Percentiles rank a stretch among this genome's conserved stretches.
Evolutionary conservation across 2,797 vertebrate genomes (phyloP).

Genomic region (Phyllotis vaccarum): DNA sequence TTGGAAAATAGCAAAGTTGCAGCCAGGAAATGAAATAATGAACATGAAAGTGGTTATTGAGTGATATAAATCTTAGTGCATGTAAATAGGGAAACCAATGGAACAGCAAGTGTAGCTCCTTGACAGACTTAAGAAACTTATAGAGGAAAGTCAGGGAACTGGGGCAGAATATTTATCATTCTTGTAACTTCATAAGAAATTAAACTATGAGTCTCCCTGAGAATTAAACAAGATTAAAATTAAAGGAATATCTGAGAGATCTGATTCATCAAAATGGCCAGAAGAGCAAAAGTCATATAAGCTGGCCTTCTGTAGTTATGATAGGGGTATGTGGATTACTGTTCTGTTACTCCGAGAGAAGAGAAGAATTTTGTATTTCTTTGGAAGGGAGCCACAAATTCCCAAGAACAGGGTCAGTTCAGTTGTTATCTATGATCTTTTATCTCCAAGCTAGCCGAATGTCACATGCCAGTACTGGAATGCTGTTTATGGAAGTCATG

Average conservation of each 20-base stretch:
- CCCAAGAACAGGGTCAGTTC: background rate
- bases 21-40: slow-evolving; percentile 4
- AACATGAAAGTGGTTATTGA: background rate
- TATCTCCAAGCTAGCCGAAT: background rate
- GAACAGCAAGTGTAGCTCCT: background rate
- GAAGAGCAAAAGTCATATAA: background rate
- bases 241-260: background rate
- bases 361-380: background rate
- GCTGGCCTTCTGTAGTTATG: background rate
- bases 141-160: background rate
- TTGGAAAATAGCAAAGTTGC: slow-evolving; percentile 20
- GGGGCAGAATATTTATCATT: background rate
- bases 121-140: background rate
- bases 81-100: background rate
- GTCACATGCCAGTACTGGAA: background rate
- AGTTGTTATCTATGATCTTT: background rate
- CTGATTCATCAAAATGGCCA: background rate
- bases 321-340: background rate
- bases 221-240: background rate
- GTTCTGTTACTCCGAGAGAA: background rate
- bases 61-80: slow-evolving; percentile 16
- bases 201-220: background rate
- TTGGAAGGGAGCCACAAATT: background rate
- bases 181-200: background rate
- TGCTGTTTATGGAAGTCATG: background rate